Evolutionary conservation across 2,113 vertebrate species (phyloP).

Genomic region (Campylorhamphus procurvoides): DNA sequence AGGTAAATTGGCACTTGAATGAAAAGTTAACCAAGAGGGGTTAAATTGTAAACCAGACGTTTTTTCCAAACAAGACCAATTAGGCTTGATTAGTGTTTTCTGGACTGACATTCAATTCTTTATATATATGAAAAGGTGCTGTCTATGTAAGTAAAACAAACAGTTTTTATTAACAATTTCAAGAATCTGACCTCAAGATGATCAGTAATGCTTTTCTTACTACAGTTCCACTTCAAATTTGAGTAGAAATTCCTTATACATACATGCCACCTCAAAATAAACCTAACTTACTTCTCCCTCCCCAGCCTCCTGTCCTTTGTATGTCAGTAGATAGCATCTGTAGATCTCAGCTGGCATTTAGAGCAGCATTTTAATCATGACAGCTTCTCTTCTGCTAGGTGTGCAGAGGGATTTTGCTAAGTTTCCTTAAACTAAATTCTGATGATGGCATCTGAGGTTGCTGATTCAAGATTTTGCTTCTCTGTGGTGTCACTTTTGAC

Average conservation of each 20-base stretch:
- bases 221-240: neutral
- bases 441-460: slow-evolving; percentile 79
- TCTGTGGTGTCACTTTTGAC: slow-evolving; percentile 85
- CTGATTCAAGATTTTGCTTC: slow-evolving; percentile 80
- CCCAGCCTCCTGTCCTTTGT: neutral
- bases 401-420: slow-evolving; percentile 70
- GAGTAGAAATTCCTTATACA: neutral
- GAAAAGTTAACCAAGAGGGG: neutral
- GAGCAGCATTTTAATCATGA: slow-evolving; percentile 65
- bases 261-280: neutral
- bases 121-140: neutral
- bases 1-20: neutral
- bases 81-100: neutral
- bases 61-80: neutral
- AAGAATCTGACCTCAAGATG: neutral
- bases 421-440: slow-evolving; percentile 80
- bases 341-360: slow-evolving; percentile 52
- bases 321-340: slow-evolving; percentile 3
- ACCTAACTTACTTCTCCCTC: neutral
- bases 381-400: slow-evolving; percentile 61
- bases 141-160: neutral
- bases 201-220: neutral
- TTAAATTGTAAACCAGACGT: neutral
- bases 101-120: neutral
- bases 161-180: neutral